Evolutionary conservation across 1,140 invertebrate genomes (phyloP).

Genomic region (Nixonia krombeini): DNA sequence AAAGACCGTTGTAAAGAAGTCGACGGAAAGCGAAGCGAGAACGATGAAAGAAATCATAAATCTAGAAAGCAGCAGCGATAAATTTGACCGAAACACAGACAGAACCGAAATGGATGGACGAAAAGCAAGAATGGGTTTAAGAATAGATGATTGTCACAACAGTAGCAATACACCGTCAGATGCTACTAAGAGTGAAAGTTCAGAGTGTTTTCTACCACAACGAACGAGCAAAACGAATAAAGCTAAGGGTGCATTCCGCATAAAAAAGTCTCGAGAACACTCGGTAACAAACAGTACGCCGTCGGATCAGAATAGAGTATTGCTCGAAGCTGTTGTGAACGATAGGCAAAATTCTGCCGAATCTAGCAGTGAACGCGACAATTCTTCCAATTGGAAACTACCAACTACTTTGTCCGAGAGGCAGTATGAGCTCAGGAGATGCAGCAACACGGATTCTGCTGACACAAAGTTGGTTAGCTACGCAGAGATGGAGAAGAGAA

Average conservation of each 20-base stretch:
- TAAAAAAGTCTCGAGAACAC: conserved; percentile 48
- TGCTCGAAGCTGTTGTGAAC: conserved; percentile 52
- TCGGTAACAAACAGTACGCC: conserved; percentile 52
- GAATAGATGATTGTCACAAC: conserved; percentile 56
- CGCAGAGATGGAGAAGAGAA: conserved; percentile 69
- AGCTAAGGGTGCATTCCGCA: conserved; percentile 51
- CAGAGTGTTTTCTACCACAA: conserved; percentile 66
- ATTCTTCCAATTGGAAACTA: conserved; percentile 59
- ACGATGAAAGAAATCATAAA: conserved; percentile 44
- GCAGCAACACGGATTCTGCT: conserved; percentile 54
- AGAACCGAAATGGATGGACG: conserved; percentile 64
- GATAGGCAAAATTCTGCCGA: conserved; percentile 34
- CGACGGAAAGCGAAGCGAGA: conserved; percentile 32
- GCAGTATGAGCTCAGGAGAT: conserved; percentile 53
- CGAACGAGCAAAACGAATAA: conserved; percentile 47
- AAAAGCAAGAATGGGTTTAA: conserved; percentile 64
- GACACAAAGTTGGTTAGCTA: conserved; percentile 63
- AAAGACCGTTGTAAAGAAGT: conserved; percentile 37
- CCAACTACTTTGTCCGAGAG: conserved; percentile 59
- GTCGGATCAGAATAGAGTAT: conserved; percentile 51
- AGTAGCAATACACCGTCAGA: conserved; percentile 48
- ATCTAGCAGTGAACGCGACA: conserved; percentile 42
- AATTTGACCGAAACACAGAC: conserved; percentile 63
- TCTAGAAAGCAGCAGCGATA: conserved; percentile 63
- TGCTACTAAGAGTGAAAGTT: conserved; percentile 61